Base-by-base conservation (phyloP, 2,888 invertebrate species). In the Idaea aversata region DNA sequence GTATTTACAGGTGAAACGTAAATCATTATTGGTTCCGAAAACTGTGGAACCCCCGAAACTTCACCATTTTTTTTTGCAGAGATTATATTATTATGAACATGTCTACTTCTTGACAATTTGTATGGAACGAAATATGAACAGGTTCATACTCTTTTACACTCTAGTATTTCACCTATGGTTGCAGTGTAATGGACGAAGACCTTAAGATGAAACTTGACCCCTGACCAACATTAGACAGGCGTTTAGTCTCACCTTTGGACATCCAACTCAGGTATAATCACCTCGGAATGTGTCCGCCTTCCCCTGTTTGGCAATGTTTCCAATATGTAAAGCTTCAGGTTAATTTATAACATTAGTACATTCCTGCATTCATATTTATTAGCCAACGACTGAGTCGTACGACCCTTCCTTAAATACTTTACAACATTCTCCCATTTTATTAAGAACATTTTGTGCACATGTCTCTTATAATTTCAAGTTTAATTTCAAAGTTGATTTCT, bases 221-320 rank as follows among this genome's bases (percentile, higher is more conserved):
- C 47, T 47, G 7, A 47, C 47, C 47, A 47, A 10, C 10, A 47
- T 10, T 47, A 47, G 47, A 13, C 47, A 10, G 47, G 13, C 47
- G 47, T 13, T 13, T 13, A 47, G 13, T 10, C 4, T 47, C 13
- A 47, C 7, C 47, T 47, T 7, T 47, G 47, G 47, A 47, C 47
- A 47, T 13, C 47, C 47, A 47, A 47, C 47, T 47, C 13, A 47
- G 47, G 71, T 75, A 69, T 75, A 72, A 77, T 84, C 84, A 83
- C 83, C 76, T 77, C 84, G 91, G 91, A 90, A 90, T 91, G 90
- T 90, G 76, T 82, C 79, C 70, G 78, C 81, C 77, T 81, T 78
- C 25, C 77, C 75, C 75, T 74, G 77, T 88, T 87, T 90, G 89
- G 87, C 86, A 88, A 88, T 88, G 87, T 88, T 70, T 69, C 67